Conservation (phyloP, 2,888 invertebrate species). For the Macrophya alboannulata region DNA sequence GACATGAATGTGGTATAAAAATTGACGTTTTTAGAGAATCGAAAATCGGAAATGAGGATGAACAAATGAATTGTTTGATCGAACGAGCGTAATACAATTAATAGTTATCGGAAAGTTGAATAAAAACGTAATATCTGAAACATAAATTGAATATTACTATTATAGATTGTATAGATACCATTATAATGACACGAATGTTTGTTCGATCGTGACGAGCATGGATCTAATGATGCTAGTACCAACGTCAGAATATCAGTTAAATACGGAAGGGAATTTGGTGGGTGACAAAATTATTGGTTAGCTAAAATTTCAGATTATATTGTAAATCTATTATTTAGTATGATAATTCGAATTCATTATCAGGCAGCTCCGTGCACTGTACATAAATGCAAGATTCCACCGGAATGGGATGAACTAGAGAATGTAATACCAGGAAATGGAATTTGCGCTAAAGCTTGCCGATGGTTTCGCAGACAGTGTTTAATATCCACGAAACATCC, state of each 20-base stretch:
- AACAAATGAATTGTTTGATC: constrained; percentile 1
- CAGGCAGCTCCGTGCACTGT: constrained; percentile 61
- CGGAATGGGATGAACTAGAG: constrained; percentile 64
- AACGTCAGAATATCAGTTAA: constrained; percentile 56
- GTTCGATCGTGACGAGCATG: constrained; percentile 59
- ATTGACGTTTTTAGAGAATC: neutral
- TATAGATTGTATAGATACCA: neutral
- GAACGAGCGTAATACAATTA: neutral
- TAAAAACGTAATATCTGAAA: neutral
- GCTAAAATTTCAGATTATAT: constrained; percentile 11
- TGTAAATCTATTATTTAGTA: neutral
- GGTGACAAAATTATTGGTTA: constrained; percentile 14
- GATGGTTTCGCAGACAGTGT: constrained; percentile 67
- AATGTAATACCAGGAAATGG: constrained; percentile 61
- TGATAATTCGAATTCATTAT: neutral
- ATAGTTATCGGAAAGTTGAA: neutral
- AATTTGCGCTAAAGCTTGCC: constrained; percentile 59
- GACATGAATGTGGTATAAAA: neutral
- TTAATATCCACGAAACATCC: constrained; percentile 69
- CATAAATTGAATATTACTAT: neutral
- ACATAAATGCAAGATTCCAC: constrained; percentile 67
- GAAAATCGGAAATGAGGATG: neutral
- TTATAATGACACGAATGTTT: neutral
- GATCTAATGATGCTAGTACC: constrained; percentile 70
- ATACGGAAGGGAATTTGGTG: neutral